phyloP scores from a whole-genome alignment of 2,797 vertebrate genomes.

The Mus caroli region DNA sequence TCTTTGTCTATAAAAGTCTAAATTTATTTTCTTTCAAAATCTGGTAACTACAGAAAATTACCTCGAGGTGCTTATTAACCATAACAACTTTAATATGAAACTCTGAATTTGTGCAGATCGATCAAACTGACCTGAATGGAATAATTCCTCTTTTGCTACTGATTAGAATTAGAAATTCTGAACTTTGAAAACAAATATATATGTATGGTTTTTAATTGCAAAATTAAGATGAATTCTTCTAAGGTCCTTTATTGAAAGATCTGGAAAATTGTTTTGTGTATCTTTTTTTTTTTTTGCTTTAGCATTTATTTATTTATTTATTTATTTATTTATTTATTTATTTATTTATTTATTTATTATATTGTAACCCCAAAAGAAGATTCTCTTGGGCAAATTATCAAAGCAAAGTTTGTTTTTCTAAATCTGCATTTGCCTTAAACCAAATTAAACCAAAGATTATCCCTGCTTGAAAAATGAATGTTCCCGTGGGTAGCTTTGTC shows the following conservation, averaged over 20 bases:
- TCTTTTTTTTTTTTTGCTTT: neutral
- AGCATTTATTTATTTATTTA: neutral
- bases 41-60: neutral
- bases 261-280: too few species aligned
- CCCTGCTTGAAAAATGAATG: slow-evolving; percentile 9
- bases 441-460: neutral
- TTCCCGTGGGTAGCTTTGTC: neutral
- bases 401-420: neutral
- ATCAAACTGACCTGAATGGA: neutral
- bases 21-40: neutral
- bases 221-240: neutral
- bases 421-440: slow-evolving; percentile 31
- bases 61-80: neutral
- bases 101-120: neutral
- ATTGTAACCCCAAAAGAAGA: slow-evolving; percentile 1
- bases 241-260: too few species aligned
- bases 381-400: neutral
- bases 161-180: neutral
- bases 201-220: neutral
- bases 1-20: neutral
- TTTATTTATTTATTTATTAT: neutral
- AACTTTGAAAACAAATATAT: neutral
- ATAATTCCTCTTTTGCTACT: neutral
- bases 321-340: neutral
- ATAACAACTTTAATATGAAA: neutral